These are phyloP conservation scores for Chlorospingus semifuscus DNA, from an alignment of 2,797 vertebrate species.

Conservation along the genomic window DNA sequence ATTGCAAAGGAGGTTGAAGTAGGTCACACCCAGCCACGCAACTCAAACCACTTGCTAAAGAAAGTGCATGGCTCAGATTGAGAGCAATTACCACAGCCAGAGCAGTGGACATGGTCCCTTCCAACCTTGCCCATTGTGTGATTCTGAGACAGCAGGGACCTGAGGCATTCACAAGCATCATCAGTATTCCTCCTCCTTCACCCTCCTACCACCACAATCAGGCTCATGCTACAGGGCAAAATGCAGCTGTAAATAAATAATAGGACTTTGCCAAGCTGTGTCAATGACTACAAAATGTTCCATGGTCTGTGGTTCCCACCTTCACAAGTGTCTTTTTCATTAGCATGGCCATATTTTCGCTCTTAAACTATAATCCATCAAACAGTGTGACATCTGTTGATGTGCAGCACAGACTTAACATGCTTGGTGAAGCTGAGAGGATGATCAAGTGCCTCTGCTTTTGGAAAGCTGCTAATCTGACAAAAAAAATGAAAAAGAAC, in stretches of 20 bases:
- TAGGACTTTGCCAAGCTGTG: not conserved
- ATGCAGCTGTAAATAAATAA: constrained; percentile 24
- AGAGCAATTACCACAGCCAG: not conserved
- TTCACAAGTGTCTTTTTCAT: constrained; percentile 4
- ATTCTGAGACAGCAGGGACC: not conserved
- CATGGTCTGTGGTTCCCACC: not conserved
- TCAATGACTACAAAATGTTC: not conserved
- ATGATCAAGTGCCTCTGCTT: constrained; percentile 9
- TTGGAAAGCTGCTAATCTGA: not conserved
- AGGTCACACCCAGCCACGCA: not conserved
- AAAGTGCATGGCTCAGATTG: not conserved
- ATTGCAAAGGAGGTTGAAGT: constrained; percentile 14
- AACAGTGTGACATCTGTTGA: not conserved
- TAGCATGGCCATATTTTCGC: not conserved
- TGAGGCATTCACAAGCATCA: not conserved
- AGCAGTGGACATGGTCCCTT: not conserved
- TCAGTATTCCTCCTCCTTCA: not conserved
- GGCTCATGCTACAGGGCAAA: not conserved
- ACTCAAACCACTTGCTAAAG: not conserved
- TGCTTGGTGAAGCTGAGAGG: not conserved
- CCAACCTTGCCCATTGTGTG: not conserved
- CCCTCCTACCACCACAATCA: not conserved
- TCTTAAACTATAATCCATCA: constrained; percentile 12
- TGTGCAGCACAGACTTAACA: not conserved
- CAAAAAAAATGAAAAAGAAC: not conserved